Base-by-base conservation (phyloP, 2,888 invertebrate genomes). In the Eustalomyia histrio region DNA sequence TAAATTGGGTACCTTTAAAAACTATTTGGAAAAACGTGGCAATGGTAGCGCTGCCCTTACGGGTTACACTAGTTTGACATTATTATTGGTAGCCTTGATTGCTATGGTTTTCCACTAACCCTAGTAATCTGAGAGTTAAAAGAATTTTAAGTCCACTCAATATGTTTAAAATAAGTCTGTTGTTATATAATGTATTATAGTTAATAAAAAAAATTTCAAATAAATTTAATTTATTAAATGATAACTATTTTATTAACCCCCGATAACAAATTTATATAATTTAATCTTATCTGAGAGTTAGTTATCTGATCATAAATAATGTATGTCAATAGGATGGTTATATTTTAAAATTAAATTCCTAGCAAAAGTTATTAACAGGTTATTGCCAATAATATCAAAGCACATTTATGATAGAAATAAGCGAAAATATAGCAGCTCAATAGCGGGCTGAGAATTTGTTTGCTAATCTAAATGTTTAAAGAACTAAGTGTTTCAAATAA, bases 1-100 rank as follows among this genome's bases (percentile, higher is more conserved):
- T 0, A 86, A 86, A 29, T 74, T 90, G 74, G 83, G 67, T 4
- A 58, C 83, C 8, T 86, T 90, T 79, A 84, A 83, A 16, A 74
- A n/a, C 1, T 88, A 86, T 67, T 83, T 90, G 80, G 52, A 83
- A 1, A 1, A 61, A 0, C 85, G 85, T 4, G 65, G 16, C 18
- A 82, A 53, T 17, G 85, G 84, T 21, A 83, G 86, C 29, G 85
- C 85, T n/a, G 65, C 84, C 47, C 68, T 83, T 16, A 84, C 64
- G n/a, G 67, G 84, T 4, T 83, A 86, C 71, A 85, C 87, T 10
- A 52, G 79, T 9, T 29, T 88, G n/a, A 80, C 84, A 14, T 10
- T 88, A n/a, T 33, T 87, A 33, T 8, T 87, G 61, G 76, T 85
- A 24, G 81, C 86, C 12, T 16, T 86, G 39, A 64, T 73, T 33